Evolutionary conservation across 2,888 invertebrate genomes (phyloP), one percentile per base, ranked within the genome.

Genomic region (Eristalis pertinax): DNA sequence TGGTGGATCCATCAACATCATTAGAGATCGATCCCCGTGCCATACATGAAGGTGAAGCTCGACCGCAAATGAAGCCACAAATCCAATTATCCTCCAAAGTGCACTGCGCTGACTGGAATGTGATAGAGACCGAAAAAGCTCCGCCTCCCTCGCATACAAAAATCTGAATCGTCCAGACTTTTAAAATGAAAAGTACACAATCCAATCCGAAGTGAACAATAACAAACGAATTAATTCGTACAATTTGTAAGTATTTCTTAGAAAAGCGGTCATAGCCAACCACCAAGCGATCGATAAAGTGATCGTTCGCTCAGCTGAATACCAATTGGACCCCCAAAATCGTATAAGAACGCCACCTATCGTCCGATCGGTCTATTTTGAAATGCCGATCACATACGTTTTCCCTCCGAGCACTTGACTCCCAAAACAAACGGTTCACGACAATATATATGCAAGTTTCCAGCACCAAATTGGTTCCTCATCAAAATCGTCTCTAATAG

Each of bases 331-430:
- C 64, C 56, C 43, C 26, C n/a, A 29, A 70, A 70, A 72, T 15
- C 65, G 64, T 58, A 65, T 11, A 43, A 41, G 41, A 65, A 78
- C 70, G 41, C 58, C 70, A 78, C 58, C 70, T 72, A 56, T 29
- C 64, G 24, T 50, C n/a, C 73, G 80, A 84, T 84, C 62, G 56
- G 65, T 65, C 84, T 62, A 8, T 32, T 67, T 84, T 80, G 67
- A 67, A 74, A 84, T 75, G 80, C 84, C 80, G 84, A 70, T 84
- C 84, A 80, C 84, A 84, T 72, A 67, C 67, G 50, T 50, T 74
- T 65, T 63, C 50, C 38, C 50, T 1, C 19, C 50, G 75, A 84
- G 79, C 41, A 58, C 24, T 50, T 22, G 41, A 22, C 56, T 43
- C 63, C 64, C 50, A 32, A 38, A 60, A 4, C 24, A 26, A 72